phyloP scores from a whole-genome alignment of 2,888 invertebrate genomes.

The Drosophila merina region DNA sequence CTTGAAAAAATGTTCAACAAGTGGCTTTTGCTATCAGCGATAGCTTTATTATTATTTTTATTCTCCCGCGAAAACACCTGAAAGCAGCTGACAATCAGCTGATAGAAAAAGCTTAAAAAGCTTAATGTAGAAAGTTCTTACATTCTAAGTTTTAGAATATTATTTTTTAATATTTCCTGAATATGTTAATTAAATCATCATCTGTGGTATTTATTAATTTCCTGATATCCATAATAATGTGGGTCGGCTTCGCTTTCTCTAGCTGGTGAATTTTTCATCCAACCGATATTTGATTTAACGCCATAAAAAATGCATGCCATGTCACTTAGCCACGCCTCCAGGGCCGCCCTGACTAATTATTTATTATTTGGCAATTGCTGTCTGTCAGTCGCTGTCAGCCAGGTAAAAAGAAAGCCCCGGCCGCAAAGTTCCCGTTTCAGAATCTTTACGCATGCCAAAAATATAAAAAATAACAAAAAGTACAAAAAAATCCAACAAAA shows the following conservation, averaged over 20 bases:
- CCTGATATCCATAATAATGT: constrained; percentile 39
- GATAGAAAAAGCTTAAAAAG: constrained; percentile 10
- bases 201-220: constrained; percentile 27
- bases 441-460: constrained; percentile 77
- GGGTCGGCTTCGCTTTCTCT: constrained; percentile 73
- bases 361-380: constrained; percentile 82
- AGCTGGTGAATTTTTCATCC: constrained; percentile 35
- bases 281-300: constrained; percentile 79
- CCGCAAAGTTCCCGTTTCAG: constrained; percentile 64
- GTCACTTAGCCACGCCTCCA: constrained; percentile 77
- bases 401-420: constrained; percentile 50
- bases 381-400: constrained; percentile 79
- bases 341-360: constrained; percentile 73
- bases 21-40: constrained; percentile 23
- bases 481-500: background rate
- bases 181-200: constrained; percentile 1
- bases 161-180: background rate
- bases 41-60: constrained; percentile 9
- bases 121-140: background rate
- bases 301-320: constrained; percentile 71
- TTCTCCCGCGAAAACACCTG: constrained; percentile 30
- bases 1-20: constrained; percentile 18
- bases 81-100: constrained; percentile 24
- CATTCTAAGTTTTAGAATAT: background rate
- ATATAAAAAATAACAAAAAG: constrained; percentile 4